These are phyloP conservation scores for Chiroxiphia lanceolata DNA, from an alignment of 2,797 vertebrate species.

Conservation along the genomic window DNA sequence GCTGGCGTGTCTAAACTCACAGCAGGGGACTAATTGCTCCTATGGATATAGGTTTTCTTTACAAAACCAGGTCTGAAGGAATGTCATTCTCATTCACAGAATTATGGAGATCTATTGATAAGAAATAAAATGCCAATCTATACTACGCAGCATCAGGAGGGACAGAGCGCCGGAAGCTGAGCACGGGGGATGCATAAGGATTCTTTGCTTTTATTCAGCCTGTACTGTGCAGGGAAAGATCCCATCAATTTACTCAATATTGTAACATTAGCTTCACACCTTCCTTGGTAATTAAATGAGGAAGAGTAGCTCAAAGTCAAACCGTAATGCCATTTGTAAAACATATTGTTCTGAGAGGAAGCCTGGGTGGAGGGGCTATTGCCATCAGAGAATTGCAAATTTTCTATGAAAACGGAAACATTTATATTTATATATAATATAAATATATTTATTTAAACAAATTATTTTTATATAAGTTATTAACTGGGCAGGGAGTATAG, in stretches of 20 bases:
- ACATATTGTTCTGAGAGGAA: not conserved
- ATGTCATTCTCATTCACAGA: not conserved
- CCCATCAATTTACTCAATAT: not conserved
- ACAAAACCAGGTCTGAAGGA: slow-evolving; percentile 43
- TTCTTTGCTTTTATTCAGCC: not conserved
- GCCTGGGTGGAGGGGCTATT: not conserved
- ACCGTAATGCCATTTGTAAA: not conserved
- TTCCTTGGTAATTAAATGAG: not conserved
- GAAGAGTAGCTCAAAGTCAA: not conserved
- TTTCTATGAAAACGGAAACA: not conserved
- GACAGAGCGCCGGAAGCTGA: not conserved
- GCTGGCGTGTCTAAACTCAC: slow-evolving; percentile 59
- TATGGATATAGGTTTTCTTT: slow-evolving; percentile 56
- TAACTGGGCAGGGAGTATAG: not conserved
- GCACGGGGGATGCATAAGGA: too few relatives aligned
- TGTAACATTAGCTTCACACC: not conserved
- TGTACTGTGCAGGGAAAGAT: not conserved
- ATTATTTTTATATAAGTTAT: not conserved
- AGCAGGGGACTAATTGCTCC: slow-evolving; percentile 68
- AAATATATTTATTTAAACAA: too few relatives aligned
- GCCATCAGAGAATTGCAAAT: not conserved
- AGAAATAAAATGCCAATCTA: not conserved
- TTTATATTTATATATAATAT: too few relatives aligned
- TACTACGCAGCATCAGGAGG: not conserved
- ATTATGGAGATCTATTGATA: not conserved